A percentile compares a stretch with the other conserved stretches of the same genome.
Evolutionary conservation across 1,140 invertebrate genomes (phyloP).

Genomic region (Teleopsis dalmanni): DNA sequence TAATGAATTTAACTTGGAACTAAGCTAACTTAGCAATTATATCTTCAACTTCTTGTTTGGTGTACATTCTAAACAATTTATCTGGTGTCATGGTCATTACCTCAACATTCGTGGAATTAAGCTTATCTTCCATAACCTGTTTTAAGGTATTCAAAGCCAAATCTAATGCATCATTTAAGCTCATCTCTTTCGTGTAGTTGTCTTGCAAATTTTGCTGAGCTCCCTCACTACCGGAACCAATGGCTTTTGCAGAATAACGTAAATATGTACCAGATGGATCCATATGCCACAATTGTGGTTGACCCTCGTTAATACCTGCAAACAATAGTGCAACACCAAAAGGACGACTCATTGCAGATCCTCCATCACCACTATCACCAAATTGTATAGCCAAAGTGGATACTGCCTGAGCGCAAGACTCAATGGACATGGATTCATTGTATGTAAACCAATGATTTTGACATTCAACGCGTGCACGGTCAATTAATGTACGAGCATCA

Average conservation of each 20-base stretch:
- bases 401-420: constrained; percentile 96
- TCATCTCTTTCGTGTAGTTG: constrained; percentile 73
- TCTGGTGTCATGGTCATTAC: constrained; percentile 87
- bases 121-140: constrained; percentile 99
- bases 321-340: constrained; percentile 96
- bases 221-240: constrained; percentile 98
- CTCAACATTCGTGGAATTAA: constrained; percentile 96
- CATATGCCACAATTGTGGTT: constrained; percentile 90
- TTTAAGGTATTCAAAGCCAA: constrained; percentile 90
- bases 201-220: constrained; percentile 92
- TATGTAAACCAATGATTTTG: constrained; percentile 98
- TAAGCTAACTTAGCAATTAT: constrained; percentile 55
- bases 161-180: constrained; percentile 90
- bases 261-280: constrained; percentile 98
- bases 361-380: constrained; percentile 91
- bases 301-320: constrained; percentile 77
- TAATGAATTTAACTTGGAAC: too few relatives aligned
- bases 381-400: constrained; percentile 98
- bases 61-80: constrained; percentile 82
- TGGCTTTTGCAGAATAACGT: constrained; percentile 96
- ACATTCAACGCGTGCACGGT: constrained; percentile 90
- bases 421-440: constrained; percentile 92
- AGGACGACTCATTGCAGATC: constrained; percentile 94
- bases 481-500: constrained; percentile 89
- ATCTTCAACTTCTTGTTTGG: constrained; percentile 83